These are phyloP conservation scores for Sebastiscus albofasciatus DNA, from an alignment of 2,797 vertebrate genomes.

Conservation along the genomic window DNA sequence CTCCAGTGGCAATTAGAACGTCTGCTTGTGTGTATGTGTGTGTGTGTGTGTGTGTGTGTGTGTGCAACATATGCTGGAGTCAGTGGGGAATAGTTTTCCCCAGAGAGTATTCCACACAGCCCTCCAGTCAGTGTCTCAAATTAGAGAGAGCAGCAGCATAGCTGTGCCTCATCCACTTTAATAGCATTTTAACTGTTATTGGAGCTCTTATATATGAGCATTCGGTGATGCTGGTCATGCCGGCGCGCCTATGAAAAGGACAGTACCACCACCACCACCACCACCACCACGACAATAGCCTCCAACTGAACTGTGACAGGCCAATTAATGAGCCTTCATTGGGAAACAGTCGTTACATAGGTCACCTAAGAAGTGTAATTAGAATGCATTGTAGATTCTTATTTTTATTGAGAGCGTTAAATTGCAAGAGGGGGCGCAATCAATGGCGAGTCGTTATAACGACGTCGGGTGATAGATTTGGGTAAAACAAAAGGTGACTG, in stretches of 20 bases:
- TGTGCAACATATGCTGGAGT: constrained; percentile 62
- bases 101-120: constrained; percentile 87
- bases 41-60: constrained; percentile 5
- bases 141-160: constrained; percentile 88
- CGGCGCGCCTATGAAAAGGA: constrained; percentile 89
- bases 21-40: constrained; percentile 5
- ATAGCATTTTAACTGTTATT: constrained; percentile 90
- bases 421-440: constrained; percentile 91
- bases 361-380: constrained; percentile 96
- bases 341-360: constrained; percentile 92
- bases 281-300: constrained; percentile 87
- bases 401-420: constrained; percentile 94
- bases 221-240: constrained; percentile 88
- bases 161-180: constrained; percentile 85
- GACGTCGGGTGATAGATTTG: constrained; percentile 89
- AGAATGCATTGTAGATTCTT: constrained; percentile 93
- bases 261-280: constrained; percentile 56
- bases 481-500: constrained; percentile 83
- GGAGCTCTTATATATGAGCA: constrained; percentile 86
- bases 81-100: constrained; percentile 81
- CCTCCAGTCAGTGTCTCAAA: constrained; percentile 91
- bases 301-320: constrained; percentile 93
- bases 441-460: constrained; percentile 86
- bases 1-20: constrained; percentile 88
- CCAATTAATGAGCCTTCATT: constrained; percentile 96